Conservation (phyloP, 1,140 invertebrate genomes). For the Eueides isabella region DNA sequence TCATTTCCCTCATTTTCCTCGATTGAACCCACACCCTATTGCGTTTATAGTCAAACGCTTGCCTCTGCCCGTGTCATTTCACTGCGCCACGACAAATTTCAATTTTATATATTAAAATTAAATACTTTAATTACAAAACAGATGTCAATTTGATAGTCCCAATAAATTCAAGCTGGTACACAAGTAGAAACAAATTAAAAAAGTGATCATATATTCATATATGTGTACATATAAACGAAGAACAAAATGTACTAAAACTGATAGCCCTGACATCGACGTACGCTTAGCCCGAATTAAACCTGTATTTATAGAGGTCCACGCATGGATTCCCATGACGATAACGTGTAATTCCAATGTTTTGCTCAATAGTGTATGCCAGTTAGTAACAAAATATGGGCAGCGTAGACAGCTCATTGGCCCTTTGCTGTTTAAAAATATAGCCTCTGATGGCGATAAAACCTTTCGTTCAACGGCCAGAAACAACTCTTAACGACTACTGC, state of each 20-base stretch:
- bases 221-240: not conserved
- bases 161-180: no score
- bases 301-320: conserved; percentile 58
- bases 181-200: no score
- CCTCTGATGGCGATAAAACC: conserved; percentile 19
- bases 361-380: conserved; percentile 47
- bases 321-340: conserved; percentile 60
- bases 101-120: no score
- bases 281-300: conserved; percentile 54
- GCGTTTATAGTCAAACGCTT: no score
- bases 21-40: no score
- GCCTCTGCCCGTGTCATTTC: no score
- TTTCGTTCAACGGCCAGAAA: conserved; percentile 11
- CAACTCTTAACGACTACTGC: not conserved
- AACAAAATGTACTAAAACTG: conserved; percentile 9
- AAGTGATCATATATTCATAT: not conserved
- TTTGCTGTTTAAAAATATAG: conserved; percentile 35
- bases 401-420: conserved; percentile 30
- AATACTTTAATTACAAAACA: no score
- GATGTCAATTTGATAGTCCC: no score
- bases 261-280: conserved; percentile 42
- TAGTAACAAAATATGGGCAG: conserved; percentile 45
- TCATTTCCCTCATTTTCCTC: no score
- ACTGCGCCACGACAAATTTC: no score
- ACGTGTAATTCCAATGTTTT: conserved; percentile 54